Percentiles rank a stretch among this genome's conserved stretches.
phyloP scores from a whole-genome alignment of 1,140 invertebrate genomes.

The Chrysomallon squamiferum region DNA sequence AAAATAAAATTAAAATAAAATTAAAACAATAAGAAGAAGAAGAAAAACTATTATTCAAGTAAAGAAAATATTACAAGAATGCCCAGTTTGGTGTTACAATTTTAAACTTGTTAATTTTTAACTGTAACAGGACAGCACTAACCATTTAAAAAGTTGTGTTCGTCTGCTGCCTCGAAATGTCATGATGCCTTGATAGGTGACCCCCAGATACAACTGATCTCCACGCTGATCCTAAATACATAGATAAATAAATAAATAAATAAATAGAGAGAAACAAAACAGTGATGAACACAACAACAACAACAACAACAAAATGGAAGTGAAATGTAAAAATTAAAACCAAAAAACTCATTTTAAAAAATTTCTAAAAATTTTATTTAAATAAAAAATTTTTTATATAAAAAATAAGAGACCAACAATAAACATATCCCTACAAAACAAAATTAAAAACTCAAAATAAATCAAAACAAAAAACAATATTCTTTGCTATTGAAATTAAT shows the following conservation, averaged over 20 bases:
- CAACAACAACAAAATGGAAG: background rate
- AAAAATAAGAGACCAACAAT: background rate
- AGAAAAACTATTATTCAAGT: too few species aligned
- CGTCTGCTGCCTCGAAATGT: conserved; percentile 93
- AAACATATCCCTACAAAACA: background rate
- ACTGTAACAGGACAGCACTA: too few species aligned
- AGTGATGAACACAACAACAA: background rate
- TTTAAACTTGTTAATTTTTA: too few species aligned
- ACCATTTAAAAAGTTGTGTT: conserved; percentile 94
- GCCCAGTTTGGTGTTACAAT: too few species aligned
- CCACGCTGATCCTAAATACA: conserved; percentile 83
- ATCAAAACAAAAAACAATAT: too few species aligned
- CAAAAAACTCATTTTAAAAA: too few species aligned
- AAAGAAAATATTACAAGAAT: too few species aligned
- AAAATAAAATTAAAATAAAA: too few species aligned
- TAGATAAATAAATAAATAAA: conserved; percentile 1
- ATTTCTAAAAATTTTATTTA: background rate
- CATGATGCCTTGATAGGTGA: conserved; percentile 92
- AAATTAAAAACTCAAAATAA: background rate
- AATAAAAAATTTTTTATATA: background rate
- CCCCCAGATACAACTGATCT: conserved; percentile 89
- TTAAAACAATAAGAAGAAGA: too few species aligned
- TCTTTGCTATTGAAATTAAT: too few species aligned
- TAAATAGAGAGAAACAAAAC: too few species aligned
- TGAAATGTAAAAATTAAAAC: too few species aligned